Evolutionary conservation across 2,888 invertebrate species (phyloP).

Genomic region (Philereme vetulata): DNA sequence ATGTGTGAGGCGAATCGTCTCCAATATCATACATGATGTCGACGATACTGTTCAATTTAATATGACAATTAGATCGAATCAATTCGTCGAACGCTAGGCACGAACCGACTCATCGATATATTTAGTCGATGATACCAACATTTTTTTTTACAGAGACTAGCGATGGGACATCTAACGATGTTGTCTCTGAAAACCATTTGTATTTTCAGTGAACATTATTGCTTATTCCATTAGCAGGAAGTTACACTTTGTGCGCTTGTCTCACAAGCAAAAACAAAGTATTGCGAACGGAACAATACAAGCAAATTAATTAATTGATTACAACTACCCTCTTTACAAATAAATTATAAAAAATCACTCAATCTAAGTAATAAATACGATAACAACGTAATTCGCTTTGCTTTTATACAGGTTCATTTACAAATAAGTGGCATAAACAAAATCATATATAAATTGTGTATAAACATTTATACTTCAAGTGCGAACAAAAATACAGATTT

Average conservation of each 20-base stretch:
- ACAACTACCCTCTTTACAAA: conserved; percentile 70
- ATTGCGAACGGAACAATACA: conserved; percentile 43
- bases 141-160: neutral
- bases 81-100: conserved; percentile 9
- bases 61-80: conserved; percentile 13
- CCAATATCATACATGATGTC: conserved; percentile 1
- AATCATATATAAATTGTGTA: conserved; percentile 14
- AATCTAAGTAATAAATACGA: conserved; percentile 75
- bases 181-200: conserved; percentile 38
- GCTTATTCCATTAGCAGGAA: conserved; percentile 66
- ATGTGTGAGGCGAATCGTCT: conserved; percentile 7
- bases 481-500: neutral
- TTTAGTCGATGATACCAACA: conserved; percentile 11
- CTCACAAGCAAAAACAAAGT: conserved; percentile 76
- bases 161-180: conserved; percentile 16
- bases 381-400: conserved; percentile 62
- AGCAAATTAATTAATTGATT: conserved; percentile 41
- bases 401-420: conserved; percentile 54
- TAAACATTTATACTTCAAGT: too few relatives aligned
- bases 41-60: conserved; percentile 3
- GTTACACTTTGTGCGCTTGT: conserved; percentile 76
- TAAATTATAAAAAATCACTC: conserved; percentile 78
- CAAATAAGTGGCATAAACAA: conserved; percentile 19
- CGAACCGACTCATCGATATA: conserved; percentile 7
- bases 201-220: conserved; percentile 47